Percentiles rank a stretch among this genome's conserved stretches.
Conservation (phyloP, 1,140 invertebrate species). For the Antheraea pernyi region DNA sequence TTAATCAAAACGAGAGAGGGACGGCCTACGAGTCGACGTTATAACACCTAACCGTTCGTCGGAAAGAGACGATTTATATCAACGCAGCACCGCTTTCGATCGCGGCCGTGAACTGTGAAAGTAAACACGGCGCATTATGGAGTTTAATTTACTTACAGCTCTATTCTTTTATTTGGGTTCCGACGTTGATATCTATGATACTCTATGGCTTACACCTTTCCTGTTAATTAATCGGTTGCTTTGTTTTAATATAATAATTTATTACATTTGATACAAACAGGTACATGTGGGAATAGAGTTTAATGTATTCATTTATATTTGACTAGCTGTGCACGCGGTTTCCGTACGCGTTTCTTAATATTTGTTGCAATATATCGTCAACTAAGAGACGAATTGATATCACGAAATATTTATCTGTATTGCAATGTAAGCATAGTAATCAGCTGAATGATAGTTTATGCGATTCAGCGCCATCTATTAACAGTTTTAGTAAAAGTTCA, state of each 20-base stretch:
- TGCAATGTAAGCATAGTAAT: too few relatives aligned
- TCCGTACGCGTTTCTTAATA: too few relatives aligned
- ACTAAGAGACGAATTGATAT: too few relatives aligned
- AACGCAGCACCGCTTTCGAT: too few relatives aligned
- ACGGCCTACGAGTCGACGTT: neutral
- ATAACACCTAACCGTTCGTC: neutral
- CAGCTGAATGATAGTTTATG: too few relatives aligned
- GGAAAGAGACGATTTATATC: too few relatives aligned
- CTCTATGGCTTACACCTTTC: neutral
- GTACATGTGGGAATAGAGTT: neutral
- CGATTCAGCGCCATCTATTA: too few relatives aligned
- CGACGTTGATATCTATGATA: conserved; percentile 1
- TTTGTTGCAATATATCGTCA: too few relatives aligned
- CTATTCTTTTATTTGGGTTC: conserved; percentile 17
- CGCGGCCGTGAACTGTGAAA: conserved; percentile 27
- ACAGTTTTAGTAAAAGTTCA: too few relatives aligned
- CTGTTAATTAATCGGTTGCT: neutral
- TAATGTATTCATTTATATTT: too few relatives aligned
- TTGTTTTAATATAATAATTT: neutral
- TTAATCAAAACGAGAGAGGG: conserved; percentile 51
- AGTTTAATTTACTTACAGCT: conserved; percentile 27
- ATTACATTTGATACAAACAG: neutral
- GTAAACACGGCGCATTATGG: conserved; percentile 29
- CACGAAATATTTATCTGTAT: too few relatives aligned
- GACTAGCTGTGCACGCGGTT: too few relatives aligned